Conservation (phyloP, 2,113 vertebrate species). For the Sitta europaea region DNA sequence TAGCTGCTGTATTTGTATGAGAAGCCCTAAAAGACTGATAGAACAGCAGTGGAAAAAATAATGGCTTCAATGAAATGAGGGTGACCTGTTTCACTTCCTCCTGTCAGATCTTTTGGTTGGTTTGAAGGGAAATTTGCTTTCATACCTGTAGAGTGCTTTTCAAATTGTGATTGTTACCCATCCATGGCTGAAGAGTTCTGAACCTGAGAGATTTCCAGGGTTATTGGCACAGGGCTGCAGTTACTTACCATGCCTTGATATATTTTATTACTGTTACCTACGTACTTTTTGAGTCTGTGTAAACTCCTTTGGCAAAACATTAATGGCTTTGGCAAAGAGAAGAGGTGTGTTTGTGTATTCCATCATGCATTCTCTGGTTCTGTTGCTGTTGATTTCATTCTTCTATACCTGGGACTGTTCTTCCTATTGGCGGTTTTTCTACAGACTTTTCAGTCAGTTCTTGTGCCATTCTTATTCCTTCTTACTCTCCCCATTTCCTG, state of each 20-base stretch:
- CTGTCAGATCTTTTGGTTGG: not conserved
- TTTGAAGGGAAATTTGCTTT: not conserved
- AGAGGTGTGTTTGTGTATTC: not conserved
- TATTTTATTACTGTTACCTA: not conserved
- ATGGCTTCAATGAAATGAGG: not conserved
- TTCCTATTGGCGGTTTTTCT: not conserved
- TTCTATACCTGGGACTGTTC: not conserved
- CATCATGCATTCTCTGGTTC: not conserved
- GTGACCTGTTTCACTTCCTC: not conserved
- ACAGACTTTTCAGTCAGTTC: not conserved
- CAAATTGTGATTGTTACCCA: not conserved
- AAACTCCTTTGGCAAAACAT: not conserved
- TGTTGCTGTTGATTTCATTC: not conserved
- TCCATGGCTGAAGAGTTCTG: not conserved
- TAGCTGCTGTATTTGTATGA: not conserved
- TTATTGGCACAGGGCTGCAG: not conserved
- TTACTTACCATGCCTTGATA: not conserved
- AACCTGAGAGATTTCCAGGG: not conserved
- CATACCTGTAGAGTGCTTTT: not conserved
- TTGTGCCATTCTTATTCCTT: not conserved
- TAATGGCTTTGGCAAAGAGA: not conserved
- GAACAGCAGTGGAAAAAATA: not conserved
- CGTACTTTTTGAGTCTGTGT: not conserved
- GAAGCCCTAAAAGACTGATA: not conserved
- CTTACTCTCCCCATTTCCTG: not conserved